Percentiles rank a stretch among this genome's conserved stretches.
These are phyloP conservation scores for Hydrotaea cyrtoneurina DNA, from an alignment of 2,888 invertebrate genomes.

Conservation along the genomic window DNA sequence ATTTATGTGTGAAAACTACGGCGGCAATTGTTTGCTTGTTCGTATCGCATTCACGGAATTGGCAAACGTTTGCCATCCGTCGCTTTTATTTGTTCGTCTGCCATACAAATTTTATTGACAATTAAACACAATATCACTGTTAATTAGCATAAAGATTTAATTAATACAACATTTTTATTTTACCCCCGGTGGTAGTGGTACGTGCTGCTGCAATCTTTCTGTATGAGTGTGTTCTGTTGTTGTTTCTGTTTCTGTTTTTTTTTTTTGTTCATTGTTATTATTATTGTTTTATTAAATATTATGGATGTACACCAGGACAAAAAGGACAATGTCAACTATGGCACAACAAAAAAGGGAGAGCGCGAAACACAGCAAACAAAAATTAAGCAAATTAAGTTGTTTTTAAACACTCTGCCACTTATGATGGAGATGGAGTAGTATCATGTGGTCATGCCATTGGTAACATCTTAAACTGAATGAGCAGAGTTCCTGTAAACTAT, in stretches of 20 bases:
- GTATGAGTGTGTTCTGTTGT: too few relatives aligned
- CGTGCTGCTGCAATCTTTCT: neutral
- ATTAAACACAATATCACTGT: conserved; percentile 74
- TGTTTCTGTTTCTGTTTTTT: neutral
- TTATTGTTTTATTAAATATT: conserved; percentile 24
- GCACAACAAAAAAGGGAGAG: neutral
- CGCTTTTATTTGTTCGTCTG: conserved; percentile 58
- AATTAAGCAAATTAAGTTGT: neutral
- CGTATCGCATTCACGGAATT: neutral
- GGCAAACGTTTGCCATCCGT: conserved; percentile 10
- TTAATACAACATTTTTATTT: conserved; percentile 67
- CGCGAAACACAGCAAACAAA: neutral
- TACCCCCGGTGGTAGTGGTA: neutral
- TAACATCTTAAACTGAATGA: too few relatives aligned
- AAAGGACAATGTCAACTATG: neutral
- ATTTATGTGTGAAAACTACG: neutral
- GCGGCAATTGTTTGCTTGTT: neutral
- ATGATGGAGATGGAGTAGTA: too few relatives aligned
- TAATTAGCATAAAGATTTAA: conserved; percentile 77
- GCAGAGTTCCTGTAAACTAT: too few relatives aligned
- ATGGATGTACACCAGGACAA: neutral
- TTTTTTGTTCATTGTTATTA: neutral
- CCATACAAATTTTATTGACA: conserved; percentile 76
- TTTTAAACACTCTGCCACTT: neutral
- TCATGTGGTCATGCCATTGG: too few relatives aligned